Percentiles rank a stretch among this genome's conserved stretches.
Evolutionary conservation across 2,888 invertebrate species (phyloP).

Genomic region (Clepsis dumicolana): DNA sequence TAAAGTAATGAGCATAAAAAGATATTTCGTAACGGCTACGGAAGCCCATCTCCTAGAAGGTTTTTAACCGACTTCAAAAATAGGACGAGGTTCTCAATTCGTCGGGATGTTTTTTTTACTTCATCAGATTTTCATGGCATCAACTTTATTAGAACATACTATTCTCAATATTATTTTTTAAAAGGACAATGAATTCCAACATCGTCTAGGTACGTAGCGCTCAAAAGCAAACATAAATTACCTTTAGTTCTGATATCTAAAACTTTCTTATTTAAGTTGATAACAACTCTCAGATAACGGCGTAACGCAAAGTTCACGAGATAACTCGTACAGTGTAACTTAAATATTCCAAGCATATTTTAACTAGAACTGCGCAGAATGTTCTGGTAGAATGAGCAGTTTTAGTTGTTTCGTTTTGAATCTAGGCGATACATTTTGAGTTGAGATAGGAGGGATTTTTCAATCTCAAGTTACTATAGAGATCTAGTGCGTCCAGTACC

Average conservation of each 20-base stretch:
- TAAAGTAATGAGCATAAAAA: no score
- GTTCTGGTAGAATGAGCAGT: constrained; percentile 3
- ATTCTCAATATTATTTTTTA: no score
- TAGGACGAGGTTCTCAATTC: no score
- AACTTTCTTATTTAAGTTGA: constrained; percentile 34
- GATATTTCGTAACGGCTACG: no score
- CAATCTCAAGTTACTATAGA: no score
- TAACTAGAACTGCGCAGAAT: constrained; percentile 20
- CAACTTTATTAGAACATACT: no score
- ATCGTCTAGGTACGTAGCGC: not conserved
- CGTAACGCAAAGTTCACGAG: constrained; percentile 20
- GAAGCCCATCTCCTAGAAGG: no score
- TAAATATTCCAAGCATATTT: constrained; percentile 38
- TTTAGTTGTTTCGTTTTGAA: not conserved
- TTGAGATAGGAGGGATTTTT: not conserved
- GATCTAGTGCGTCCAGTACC: no score
- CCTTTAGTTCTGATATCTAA: constrained; percentile 15
- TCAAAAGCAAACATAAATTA: constrained; percentile 34
- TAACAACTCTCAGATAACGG: constrained; percentile 37
- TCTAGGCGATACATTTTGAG: not conserved
- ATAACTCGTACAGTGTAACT: constrained; percentile 29
- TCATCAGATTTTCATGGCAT: no score
- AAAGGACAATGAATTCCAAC: no score
- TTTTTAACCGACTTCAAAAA: no score
- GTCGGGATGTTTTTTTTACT: no score